Percentiles rank a stretch among this genome's conserved stretches.
These are phyloP conservation scores for Rhinoraja longicauda DNA, from an alignment of 2,797 vertebrate genomes.

Conservation along the genomic window DNA sequence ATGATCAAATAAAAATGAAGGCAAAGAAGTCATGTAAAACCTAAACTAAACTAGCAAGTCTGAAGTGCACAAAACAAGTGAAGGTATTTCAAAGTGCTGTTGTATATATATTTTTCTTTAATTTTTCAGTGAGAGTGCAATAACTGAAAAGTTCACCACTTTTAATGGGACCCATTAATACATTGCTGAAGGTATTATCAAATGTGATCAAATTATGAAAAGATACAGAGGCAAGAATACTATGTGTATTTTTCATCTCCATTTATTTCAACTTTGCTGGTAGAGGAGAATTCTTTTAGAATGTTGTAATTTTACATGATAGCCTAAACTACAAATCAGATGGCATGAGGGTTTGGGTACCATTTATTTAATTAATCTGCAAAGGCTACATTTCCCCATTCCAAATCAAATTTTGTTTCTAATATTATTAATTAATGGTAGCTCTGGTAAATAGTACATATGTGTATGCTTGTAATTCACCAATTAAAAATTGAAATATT, in stretches of 20 bases:
- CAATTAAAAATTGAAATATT: not conserved
- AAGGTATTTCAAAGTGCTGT: not conserved
- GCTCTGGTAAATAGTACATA: not conserved
- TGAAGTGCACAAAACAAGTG: not conserved
- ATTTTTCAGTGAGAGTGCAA: not conserved
- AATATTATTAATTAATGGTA: not conserved
- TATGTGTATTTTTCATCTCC: not conserved
- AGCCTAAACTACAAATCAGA: not conserved
- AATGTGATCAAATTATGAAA: not conserved
- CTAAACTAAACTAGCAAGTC: not conserved
- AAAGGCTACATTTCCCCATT: not conserved
- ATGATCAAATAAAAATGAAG: not conserved
- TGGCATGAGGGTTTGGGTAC: not conserved
- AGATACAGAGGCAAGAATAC: not conserved
- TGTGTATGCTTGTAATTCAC: not conserved
- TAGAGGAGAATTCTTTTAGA: not conserved
- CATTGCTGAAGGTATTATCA: not conserved
- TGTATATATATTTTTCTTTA: not conserved
- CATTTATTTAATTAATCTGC: constrained; percentile 14
- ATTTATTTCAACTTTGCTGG: not conserved
- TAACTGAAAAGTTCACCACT: too few species aligned
- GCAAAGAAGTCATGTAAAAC: not conserved
- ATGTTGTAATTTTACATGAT: not conserved
- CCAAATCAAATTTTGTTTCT: not conserved
- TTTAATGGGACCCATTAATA: not conserved